Evolutionary conservation across 2,888 invertebrate genomes (phyloP).

Genomic region (Dynastes tityus): DNA sequence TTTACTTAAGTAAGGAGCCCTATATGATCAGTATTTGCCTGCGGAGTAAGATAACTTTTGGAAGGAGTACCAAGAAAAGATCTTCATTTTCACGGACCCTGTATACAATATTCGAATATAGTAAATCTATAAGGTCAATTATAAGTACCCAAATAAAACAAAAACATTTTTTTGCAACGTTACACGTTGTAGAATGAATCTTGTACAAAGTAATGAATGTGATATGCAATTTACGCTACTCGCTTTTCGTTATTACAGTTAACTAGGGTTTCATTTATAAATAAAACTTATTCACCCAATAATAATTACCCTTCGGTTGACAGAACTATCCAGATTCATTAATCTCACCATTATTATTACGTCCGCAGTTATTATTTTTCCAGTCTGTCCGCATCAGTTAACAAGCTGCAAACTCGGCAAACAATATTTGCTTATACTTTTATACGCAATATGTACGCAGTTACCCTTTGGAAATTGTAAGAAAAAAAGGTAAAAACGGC

Average conservation of each 20-base stretch:
- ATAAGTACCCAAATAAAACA: constrained; percentile 1
- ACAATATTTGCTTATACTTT: neutral
- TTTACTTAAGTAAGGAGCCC: too few species aligned
- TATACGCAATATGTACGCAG: neutral
- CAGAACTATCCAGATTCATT: constrained; percentile 19
- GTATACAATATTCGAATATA: too few species aligned
- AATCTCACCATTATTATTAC: constrained; percentile 20
- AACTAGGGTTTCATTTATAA: neutral
- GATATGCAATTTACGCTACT: neutral
- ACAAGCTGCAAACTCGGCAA: constrained; percentile 1
- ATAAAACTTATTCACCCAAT: neutral
- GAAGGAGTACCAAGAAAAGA: too few species aligned
- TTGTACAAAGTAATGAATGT: neutral
- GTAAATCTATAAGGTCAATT: too few species aligned
- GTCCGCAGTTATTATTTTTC: constrained; percentile 8
- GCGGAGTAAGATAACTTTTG: too few species aligned
- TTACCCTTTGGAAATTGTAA: neutral
- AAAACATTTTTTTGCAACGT: constrained; percentile 52
- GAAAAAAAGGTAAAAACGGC: constrained; percentile 14
- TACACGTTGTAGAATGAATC: constrained; percentile 22
- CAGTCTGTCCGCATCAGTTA: constrained; percentile 10
- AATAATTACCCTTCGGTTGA: constrained; percentile 21
- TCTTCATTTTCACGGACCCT: too few species aligned
- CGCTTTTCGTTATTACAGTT: neutral
- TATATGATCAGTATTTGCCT: too few species aligned